Percentiles rank a stretch among this genome's conserved stretches.
Conservation (phyloP, 2,888 invertebrate species). For the Cataglyphis livida region DNA sequence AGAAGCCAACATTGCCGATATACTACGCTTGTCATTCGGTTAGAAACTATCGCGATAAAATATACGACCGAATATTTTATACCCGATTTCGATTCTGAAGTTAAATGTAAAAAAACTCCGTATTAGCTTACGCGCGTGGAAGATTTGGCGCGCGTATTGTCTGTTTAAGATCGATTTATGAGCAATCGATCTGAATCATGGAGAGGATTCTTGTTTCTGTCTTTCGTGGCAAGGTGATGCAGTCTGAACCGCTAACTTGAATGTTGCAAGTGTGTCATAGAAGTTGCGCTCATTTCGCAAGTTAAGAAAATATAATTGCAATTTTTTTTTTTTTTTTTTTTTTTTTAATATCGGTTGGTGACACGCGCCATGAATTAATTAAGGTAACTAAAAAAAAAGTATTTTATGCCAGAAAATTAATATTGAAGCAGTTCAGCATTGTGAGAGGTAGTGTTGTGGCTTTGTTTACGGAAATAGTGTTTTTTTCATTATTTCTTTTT, state of each 20-base stretch:
- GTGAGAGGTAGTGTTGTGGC: not conserved
- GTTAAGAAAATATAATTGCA: not conserved
- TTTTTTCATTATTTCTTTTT: not conserved
- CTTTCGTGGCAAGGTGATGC: not conserved
- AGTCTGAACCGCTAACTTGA: not conserved
- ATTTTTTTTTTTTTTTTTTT: not conserved
- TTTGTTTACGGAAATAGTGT: no score
- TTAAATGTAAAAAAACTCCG: not conserved
- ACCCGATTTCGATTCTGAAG: conserved; percentile 13
- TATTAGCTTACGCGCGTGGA: conserved; percentile 11
- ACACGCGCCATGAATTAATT: not conserved
- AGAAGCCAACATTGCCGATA: not conserved
- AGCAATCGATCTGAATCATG: not conserved
- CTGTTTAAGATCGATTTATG: conserved; percentile 13
- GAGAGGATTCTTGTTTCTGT: not conserved
- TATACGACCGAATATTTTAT: not conserved
- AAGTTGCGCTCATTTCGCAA: not conserved
- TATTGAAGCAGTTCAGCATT: not conserved
- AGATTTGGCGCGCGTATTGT: conserved; percentile 28
- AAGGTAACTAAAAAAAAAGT: not conserved
- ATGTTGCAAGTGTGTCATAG: no score
- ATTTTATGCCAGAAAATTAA: not conserved
- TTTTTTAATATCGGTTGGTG: not conserved
- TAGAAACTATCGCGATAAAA: not conserved
- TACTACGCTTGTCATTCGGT: not conserved